Conservation (phyloP, 2,113 vertebrate genomes). For the Phylloscopus whistleri region DNA sequence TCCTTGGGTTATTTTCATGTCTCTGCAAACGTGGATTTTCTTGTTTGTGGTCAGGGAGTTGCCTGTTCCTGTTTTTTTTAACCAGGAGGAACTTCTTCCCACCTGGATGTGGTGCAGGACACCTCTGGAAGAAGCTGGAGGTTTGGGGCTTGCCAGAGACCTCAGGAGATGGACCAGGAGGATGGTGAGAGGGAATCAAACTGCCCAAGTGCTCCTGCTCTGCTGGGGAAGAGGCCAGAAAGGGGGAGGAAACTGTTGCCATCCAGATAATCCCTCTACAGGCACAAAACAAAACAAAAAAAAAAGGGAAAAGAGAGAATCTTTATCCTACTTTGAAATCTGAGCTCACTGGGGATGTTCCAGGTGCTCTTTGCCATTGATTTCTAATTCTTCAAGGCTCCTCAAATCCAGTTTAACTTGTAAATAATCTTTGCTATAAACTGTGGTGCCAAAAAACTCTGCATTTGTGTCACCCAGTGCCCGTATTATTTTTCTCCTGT, state of each 20-base stretch:
- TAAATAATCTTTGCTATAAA: not conserved
- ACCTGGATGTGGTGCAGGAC: not conserved
- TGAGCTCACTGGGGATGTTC: not conserved
- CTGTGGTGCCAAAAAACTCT: not conserved
- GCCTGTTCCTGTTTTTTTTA: not conserved
- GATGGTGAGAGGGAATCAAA: not conserved
- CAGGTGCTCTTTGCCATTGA: not conserved
- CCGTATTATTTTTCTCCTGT: rapidly evolving
- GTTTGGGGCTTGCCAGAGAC: not conserved
- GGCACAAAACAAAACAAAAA: not conserved
- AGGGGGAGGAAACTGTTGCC: not conserved
- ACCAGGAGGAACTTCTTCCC: not conserved
- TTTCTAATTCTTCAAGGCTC: not conserved
- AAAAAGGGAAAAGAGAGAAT: not conserved
- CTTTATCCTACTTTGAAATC: not conserved
- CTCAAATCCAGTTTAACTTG: not conserved
- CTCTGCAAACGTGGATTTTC: not conserved
- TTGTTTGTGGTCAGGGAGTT: not conserved
- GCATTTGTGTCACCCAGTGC: not conserved
- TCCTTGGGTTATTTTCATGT: not conserved
- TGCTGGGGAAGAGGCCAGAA: not conserved
- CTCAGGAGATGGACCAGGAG: not conserved
- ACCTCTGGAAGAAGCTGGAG: not conserved
- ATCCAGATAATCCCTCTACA: not conserved
- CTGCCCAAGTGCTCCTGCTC: not conserved